Base-by-base conservation (phyloP, 2,888 invertebrate species). In the Sicus ferrugineus region DNA sequence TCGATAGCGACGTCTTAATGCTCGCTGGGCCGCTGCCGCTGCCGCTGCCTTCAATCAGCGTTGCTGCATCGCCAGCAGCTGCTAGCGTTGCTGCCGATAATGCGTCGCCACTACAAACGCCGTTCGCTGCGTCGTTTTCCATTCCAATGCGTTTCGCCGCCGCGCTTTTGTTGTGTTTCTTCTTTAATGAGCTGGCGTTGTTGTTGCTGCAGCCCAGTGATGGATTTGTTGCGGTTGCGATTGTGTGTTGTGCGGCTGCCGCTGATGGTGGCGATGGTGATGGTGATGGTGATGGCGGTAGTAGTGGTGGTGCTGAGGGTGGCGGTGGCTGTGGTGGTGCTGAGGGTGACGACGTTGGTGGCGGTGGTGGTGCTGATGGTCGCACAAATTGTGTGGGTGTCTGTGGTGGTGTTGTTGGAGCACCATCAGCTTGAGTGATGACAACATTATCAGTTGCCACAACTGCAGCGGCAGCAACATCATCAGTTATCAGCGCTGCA, bases 1-100 rank as follows among this genome's bases (percentile, higher is more conserved):
- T 94, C 75, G 84, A 75, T 30, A n/a, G n/a, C 14, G 56, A 56
- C 30, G 67, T 67, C 31, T 67, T 67, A 67, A 67, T 67, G 67
- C 67, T 67, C 58, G 66, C 48, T 58, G 58, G 68, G 21, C 34
- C 38, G 23, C 61, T 31, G 65, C 46, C 46, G 21, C 46, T 19
- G 64, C 19, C 56, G 23, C 61, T 31, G 65, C 46, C 46, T n/a
- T 34, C 21, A 62, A 14, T 48, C 38, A 11, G 31, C 28, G 3
- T 23, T 6, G 9, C 30, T 30, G 52, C 34, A 14, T 31, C 52
- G 23, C 9, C 52, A 34, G 23, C 65, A 70, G 62, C 30, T 66
- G 21, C 63, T 58, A 19, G 21, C 31, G 11, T 50, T 50, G 54
- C 67, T 14, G 30, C 56, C 31, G 11, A 46, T 50, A 54, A 67